Evolutionary conservation across 2,797 vertebrate species (phyloP).

Genomic region (Dryobates pubescens): DNA sequence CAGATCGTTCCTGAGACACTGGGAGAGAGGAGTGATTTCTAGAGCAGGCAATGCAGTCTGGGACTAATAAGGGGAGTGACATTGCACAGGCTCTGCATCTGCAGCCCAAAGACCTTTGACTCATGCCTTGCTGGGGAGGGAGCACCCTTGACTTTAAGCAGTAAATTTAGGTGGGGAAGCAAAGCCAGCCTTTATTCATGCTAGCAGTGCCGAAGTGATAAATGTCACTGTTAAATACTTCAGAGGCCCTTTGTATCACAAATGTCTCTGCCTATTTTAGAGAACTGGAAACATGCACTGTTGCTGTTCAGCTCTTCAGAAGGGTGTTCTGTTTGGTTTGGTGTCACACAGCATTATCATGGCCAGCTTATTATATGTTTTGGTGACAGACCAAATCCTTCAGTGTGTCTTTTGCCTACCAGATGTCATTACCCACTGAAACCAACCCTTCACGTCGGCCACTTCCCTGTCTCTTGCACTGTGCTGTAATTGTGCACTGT

Average conservation of each 20-base stretch:
- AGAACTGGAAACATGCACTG: neutral
- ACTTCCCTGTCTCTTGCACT: neutral
- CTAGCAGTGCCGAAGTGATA: constrained; percentile 9
- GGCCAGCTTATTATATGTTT: constrained; percentile 13
- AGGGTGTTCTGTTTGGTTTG: constrained; percentile 17
- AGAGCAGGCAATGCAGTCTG: neutral
- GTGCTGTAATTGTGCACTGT: neutral
- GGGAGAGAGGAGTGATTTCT: neutral
- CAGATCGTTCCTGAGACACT: neutral
- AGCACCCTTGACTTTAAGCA: neutral
- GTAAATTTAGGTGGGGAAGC: neutral
- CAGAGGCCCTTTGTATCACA: neutral
- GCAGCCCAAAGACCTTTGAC: neutral
- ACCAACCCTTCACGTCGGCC: neutral
- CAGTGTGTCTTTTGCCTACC: constrained; percentile 6
- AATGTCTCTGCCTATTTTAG: neutral
- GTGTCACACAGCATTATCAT: constrained; percentile 1
- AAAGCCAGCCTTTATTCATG: neutral
- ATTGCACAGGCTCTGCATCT: accelerated
- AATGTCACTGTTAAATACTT: constrained; percentile 20
- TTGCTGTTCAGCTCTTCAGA: neutral
- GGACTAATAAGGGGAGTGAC: neutral
- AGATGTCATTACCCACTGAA: constrained; percentile 23
- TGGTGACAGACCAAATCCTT: constrained; percentile 37
- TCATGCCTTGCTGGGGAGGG: neutral